Base-by-base conservation (phyloP, 2,888 invertebrate genomes). In the Drosophila prolongata region DNA sequence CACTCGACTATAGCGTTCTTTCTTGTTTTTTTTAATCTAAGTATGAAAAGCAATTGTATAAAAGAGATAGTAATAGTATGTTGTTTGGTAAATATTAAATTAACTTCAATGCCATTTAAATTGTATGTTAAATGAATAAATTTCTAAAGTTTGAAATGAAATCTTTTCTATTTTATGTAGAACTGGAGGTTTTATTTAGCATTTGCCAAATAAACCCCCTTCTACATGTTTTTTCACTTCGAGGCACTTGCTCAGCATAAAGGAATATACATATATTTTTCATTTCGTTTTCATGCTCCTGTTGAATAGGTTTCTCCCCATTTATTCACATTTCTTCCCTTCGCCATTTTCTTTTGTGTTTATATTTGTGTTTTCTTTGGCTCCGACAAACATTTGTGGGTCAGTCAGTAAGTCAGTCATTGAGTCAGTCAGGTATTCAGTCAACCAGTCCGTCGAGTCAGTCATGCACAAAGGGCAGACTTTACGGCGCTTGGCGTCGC, bases 331-430 rank as follows among this genome's bases (percentile, higher is more conserved):
- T 35, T 35, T 54, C 35, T 40, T 40, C 30, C 30, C 10, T 38
- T 27, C 35, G 27, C 10, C 30, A 16, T 67, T 73, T 37, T 47
- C 34, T 24, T 61, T 49, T 55, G 9, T 13, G 24, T 56, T 69
- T 56, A 30, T 56, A 30, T 50, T 61, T 43, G 30, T 53, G 38
- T 62, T 76, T 49, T 42, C 8, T 16, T 55, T 68, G 40, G 53
- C 50, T 37, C 60, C 60, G 24, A 24, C 68, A 70, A 74, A 52
- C 59, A 52, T 65, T 81, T 74, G 50, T 71, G 66, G 79, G 69
- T 83, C 80, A 76, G 50, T 57, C 42, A 59, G 58, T 13, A 27
- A 46, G 44, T 44, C 44, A 46, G 46, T 61, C 40, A 56, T 38
- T 54, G 42, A 64, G 43, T 53, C 38, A 37, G 42, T 57, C 52